Evolutionary conservation across 2,888 invertebrate genomes (phyloP).

Genomic region (Ferdinandea cuprea): DNA sequence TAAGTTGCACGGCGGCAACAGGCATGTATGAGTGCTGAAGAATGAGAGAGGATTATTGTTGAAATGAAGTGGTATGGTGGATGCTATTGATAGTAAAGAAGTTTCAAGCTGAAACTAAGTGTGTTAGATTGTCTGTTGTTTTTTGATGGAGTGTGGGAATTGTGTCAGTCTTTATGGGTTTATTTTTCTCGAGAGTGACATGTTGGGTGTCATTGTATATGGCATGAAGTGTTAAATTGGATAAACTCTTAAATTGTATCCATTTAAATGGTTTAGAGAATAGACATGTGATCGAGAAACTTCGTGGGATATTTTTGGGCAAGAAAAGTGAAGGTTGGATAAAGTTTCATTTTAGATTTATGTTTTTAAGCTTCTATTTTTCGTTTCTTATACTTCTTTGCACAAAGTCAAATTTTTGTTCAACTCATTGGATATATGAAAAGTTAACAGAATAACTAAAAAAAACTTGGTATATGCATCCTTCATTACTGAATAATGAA

Average conservation of each 20-base stretch:
- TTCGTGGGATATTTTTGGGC: too few relatives aligned
- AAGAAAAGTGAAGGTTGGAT: too few relatives aligned
- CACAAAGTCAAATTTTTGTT: too few relatives aligned
- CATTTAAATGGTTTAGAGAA: too few relatives aligned
- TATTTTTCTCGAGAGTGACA: conserved; percentile 12
- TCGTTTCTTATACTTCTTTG: too few relatives aligned
- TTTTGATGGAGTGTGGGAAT: conserved; percentile 63
- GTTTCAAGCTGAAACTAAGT: conserved; percentile 1
- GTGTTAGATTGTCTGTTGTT: conserved; percentile 31
- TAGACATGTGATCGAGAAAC: too few relatives aligned
- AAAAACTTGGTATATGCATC: too few relatives aligned
- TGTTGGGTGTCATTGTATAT: conserved; percentile 5
- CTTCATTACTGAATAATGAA: too few relatives aligned
- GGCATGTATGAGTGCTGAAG: conserved; percentile 5
- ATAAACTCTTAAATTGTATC: background rate
- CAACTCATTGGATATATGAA: too few relatives aligned
- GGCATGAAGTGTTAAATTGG: background rate
- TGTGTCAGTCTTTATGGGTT: conserved; percentile 50
- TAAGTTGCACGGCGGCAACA: conserved; percentile 58
- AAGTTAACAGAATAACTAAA: too few relatives aligned
- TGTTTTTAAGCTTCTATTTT: too few relatives aligned
- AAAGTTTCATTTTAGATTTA: too few relatives aligned
- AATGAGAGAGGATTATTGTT: background rate
- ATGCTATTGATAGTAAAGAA: conserved; percentile 31
- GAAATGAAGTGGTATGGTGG: conserved; percentile 32